Base-by-base conservation (phyloP, 2,113 vertebrate species). In the Planiliza haematocheilus region DNA sequence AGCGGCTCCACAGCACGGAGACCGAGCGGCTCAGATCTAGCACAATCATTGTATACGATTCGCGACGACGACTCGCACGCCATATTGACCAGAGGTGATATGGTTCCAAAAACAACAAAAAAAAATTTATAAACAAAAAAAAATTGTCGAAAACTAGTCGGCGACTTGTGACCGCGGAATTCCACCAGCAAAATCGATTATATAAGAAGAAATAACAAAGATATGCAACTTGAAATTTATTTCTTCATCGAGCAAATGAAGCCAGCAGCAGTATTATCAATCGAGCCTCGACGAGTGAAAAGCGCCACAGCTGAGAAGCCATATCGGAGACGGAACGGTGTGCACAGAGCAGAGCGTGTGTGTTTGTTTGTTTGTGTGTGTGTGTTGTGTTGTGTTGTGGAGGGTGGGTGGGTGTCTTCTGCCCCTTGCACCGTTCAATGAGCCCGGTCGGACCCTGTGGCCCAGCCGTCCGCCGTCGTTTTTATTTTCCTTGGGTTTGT, bases 181-280 rank as follows among this genome's bases (percentile, higher is more conserved):
- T 64, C 46, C 87, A 91, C 87, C 91, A 91, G 90, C 89, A 88
- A 84, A 87, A 69, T 41, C 51, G 59, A 65, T 43, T 41, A 66
- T 43, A 21, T 38, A 18, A 30, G 41, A 41, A 49, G 58, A 63
- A 73, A 61, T n/a, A 38, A 53, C 2, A 24, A 49, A 51, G 7
- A 18, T 77, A 79, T 86, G 83, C 69, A 88, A 68, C 11, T 58
- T 57, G 70, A 48, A 45, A 53, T 60, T 60, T 65, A 70, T 70
- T 81, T 59, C 38, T 56, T 36, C 62, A 62, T 70, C 18, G 38
- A 69, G 65, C 61, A 64, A 79, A 76, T 62, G 56, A 87, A 88
- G 87, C 90, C 88, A 92, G 85, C 84, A 88, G 81, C 90, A 91
- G 89, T 90, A 91, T 92, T 92, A 85, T 61, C 48, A 68, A 48